phyloP scores from a whole-genome alignment of 1,140 invertebrate genomes.

The Laupala kohalensis region DNA sequence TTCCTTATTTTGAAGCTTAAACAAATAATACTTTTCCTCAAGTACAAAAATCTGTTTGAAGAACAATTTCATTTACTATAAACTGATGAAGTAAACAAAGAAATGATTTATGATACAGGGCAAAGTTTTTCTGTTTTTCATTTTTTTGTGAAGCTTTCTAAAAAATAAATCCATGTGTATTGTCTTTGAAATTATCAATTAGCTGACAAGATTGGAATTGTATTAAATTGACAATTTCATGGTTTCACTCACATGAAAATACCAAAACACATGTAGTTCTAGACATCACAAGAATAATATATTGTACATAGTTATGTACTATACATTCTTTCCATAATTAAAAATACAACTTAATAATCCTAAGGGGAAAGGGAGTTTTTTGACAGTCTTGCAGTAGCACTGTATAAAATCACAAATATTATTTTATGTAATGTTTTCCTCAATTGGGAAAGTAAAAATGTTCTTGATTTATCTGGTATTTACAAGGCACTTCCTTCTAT shows the following conservation, averaged over 20 bases:
- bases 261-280: conserved; percentile 4
- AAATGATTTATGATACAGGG: no score
- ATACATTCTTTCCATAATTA: conserved; percentile 8
- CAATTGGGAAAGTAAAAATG: background rate
- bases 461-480: conserved; percentile 1
- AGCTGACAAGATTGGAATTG: no score
- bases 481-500: conserved; percentile 3
- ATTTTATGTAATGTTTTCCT: background rate
- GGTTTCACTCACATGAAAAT: background rate
- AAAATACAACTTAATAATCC: conserved; percentile 2
- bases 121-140: no score
- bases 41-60: no score
- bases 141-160: no score
- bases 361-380: conserved; percentile 1
- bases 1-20: no score
- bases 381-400: background rate
- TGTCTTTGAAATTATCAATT: no score
- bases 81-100: no score
- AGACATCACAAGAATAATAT: conserved; percentile 9
- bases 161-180: no score
- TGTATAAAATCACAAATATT: conserved; percentile 11
- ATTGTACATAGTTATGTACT: conserved; percentile 6
- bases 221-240: no score
- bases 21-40: no score
- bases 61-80: no score